Base-by-base conservation (phyloP, 2,113 vertebrate species). In the Poecile atricapillus region DNA sequence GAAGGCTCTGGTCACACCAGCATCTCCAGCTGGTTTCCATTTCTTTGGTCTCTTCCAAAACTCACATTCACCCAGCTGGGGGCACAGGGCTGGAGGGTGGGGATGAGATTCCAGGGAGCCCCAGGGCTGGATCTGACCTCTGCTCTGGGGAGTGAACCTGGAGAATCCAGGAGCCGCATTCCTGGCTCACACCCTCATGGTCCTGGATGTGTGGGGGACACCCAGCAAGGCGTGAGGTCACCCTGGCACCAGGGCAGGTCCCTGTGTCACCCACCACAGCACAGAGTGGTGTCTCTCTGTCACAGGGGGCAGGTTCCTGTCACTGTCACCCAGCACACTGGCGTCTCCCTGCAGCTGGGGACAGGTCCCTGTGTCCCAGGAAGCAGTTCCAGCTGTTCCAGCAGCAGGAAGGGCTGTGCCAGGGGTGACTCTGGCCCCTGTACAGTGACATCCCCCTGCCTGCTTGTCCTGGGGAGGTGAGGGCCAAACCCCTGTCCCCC, bases 91-190 rank as follows among this genome's bases (percentile, higher is more conserved):
- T 84, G 80, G 18, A 8, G 28, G 49, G 7, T 33, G 64, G 33
- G 74, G n/a, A 7, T 25, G 41, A 39, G 28, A 5, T 15, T 39
- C 17, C 69, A 58, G 75, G 58, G 28, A 59, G 39, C 15, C n/a
- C 49, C 44, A 21, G 62, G 31, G 69, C 30, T 33, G 59, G 55
- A 41, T 37, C 46, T 8, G 2, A 6, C 9, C 53, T 43, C 56
- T 11, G 50, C 56, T 12, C 39, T 0, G 0, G 39, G 35, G 5
- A 41, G 7, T 7, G 43, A 79, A 17, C 23, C 5, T 3, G 11
- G 56, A 83, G 33, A 24, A 35, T 11, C 43, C 35, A 10, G 71
- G 47, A 74, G 49, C 55, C 10, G 7, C 5, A 0, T 13, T 24
- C 13, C n/a, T 33, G 59, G 19, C 11, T 31, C 63, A 10, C 56